Evolutionary conservation across 2,113 vertebrate genomes (phyloP).

Genomic region (Chitala chitala): DNA sequence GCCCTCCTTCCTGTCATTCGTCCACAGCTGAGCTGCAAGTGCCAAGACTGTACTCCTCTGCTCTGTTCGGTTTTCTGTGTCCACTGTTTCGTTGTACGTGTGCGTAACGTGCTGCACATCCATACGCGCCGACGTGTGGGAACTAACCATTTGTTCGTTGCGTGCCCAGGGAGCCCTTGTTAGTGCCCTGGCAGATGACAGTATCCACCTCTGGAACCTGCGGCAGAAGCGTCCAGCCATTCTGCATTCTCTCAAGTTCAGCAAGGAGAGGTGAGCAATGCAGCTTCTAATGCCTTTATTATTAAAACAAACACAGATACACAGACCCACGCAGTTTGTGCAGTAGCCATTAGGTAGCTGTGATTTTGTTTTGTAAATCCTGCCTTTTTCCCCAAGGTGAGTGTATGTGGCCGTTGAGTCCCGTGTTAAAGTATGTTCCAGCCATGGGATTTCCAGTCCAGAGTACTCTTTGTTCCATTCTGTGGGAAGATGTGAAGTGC

Average conservation of each 20-base stretch:
- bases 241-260: conserved; percentile 95
- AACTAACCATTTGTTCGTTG: not conserved
- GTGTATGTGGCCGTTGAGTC: no score
- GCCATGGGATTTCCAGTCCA: no score
- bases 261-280: conserved; percentile 80
- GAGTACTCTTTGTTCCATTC: no score
- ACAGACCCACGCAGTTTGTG: not conserved
- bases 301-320: no score
- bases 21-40: no score
- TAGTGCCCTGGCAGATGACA: conserved; percentile 98
- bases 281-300: not conserved
- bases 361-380: not conserved
- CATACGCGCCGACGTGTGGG: not conserved
- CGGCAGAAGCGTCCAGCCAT: conserved; percentile 95
- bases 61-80: not conserved
- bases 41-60: no score
- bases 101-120: not conserved
- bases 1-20: not conserved
- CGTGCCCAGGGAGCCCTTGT: conserved; percentile 86
- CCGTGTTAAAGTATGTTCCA: no score
- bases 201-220: conserved; percentile 95
- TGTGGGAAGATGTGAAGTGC: no score
- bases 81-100: not conserved
- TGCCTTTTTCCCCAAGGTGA: not conserved
- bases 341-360: not conserved